Base-by-base conservation (phyloP, 1,140 invertebrate species). In the Drosophila tropicalis region DNA sequence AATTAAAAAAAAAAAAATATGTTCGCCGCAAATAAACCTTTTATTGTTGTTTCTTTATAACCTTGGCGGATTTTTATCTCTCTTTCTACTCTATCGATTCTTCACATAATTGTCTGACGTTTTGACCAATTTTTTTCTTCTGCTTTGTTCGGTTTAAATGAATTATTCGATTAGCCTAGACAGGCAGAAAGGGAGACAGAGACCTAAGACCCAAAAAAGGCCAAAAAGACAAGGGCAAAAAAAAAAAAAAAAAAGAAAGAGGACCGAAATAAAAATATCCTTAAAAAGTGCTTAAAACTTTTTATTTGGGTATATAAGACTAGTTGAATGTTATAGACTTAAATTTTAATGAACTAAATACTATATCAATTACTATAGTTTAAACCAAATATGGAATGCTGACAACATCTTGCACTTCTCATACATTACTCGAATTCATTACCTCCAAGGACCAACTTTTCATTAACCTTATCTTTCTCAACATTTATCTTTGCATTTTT, bases 21-120 rank as follows among this genome's bases (percentile, higher is more conserved):
- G 40, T 58, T 29, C 57, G 62, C 62, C 54, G 51, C 17, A n/a
- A 51, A 58, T 6, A 64, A 29, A 62, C 60, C 55, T 51, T 85
- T 63, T 15, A 12, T 40, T 29, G 12, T 17, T 47, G 10, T 25
- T 44, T 17, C 29, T 58, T 57, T 17, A 36, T 61, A 70, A 62
- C 72, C 72, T 76, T 76, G 73, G 41, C 72, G 25, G 75, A 81
- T 85, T 68, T 60, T 12, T 74, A 86, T 86, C 77, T 62, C 81
- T 62, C 25, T 39, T 77, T 62, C 19, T 51, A n/a, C 55, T 22
- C 55, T 22, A 57, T 60, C 56, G 39, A 62, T 54, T 67, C 56
- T 44, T 61, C 64, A 76, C 63, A 76, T 69, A 79, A 73, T 71
- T 71, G 68, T 29, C 78, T 62, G 62, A 19, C 56, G 72, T 76